Evolutionary conservation across 1,140 invertebrate genomes (phyloP).

Genomic region (Battus philenor): DNA sequence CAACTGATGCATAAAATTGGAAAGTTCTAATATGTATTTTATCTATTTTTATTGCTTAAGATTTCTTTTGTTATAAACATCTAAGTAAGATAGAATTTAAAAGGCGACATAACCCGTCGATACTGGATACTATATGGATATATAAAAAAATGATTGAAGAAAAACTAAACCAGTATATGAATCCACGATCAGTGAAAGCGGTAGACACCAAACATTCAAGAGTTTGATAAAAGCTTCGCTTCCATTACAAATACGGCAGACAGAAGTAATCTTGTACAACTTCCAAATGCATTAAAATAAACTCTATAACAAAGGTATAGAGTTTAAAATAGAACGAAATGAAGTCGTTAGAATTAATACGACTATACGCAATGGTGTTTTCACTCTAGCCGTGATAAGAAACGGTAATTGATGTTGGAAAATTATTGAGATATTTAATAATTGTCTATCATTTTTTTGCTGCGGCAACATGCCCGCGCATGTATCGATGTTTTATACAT

Average conservation of each 20-base stretch:
- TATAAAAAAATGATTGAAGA: conserved; percentile 22
- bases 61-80: too few species aligned
- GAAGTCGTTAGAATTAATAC: not conserved
- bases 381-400: conserved; percentile 19
- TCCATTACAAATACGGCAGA: conserved; percentile 22
- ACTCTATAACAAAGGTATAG: not conserved
- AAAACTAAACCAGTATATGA: conserved; percentile 28
- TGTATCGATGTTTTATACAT: not conserved
- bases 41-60: too few species aligned
- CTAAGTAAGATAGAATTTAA: too few species aligned
- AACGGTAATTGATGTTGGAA: conserved; percentile 25
- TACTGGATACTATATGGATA: too few species aligned
- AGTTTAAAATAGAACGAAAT: not conserved
- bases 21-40: too few species aligned
- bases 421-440: conserved; percentile 28
- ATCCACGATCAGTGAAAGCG: conserved; percentile 41
- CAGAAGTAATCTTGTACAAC: conserved; percentile 1
- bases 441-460: conserved; percentile 14
- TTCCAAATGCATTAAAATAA: not conserved
- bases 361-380: conserved; percentile 11
- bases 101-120: too few species aligned
- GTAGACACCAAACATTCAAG: conserved; percentile 26
- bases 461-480: not conserved
- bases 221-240: conserved; percentile 22
- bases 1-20: too few species aligned